These are phyloP conservation scores for Terebella lapidaria DNA, from an alignment of 2,888 invertebrate species.

Conservation along the genomic window DNA sequence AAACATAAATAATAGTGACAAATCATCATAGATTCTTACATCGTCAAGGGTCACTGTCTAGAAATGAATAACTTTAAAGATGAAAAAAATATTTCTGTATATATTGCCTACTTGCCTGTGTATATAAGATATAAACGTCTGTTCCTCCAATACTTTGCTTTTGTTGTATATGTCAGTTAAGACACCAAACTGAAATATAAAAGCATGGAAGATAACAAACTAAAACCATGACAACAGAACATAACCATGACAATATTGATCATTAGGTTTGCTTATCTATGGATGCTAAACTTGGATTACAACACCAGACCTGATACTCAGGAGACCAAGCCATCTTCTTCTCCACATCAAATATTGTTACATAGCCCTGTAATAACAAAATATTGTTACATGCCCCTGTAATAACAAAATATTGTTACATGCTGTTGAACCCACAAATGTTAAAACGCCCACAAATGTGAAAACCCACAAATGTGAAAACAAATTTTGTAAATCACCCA, in stretches of 20 bases:
- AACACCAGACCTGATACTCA: slow-evolving; percentile 44
- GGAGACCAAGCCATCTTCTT: slow-evolving; percentile 33
- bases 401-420: neutral
- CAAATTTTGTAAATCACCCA: too few relatives aligned
- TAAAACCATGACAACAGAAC: too few relatives aligned
- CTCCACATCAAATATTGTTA: slow-evolving; percentile 42
- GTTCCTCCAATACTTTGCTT: slow-evolving; percentile 33
- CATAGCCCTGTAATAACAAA: slow-evolving; percentile 32
- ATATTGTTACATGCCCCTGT: neutral
- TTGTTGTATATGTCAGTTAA: slow-evolving; percentile 28
- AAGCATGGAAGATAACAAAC: too few relatives aligned
- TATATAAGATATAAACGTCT: slow-evolving; percentile 31
- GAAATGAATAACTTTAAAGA: neutral
- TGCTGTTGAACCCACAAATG: neutral
- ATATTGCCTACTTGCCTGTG: slow-evolving; percentile 30
- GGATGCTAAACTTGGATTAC: too few relatives aligned
- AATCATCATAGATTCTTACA: neutral
- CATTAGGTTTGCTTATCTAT: too few relatives aligned
- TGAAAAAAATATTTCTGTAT: neutral
- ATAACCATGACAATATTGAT: too few relatives aligned
- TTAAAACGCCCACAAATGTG: neutral
- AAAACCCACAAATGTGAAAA: too few relatives aligned
- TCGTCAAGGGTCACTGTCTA: too few relatives aligned
- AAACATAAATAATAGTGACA: slow-evolving; percentile 5
- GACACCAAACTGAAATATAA: slow-evolving; percentile 33